phyloP scores from a whole-genome alignment of 2,113 vertebrate genomes.

The Thermophis baileyi region DNA sequence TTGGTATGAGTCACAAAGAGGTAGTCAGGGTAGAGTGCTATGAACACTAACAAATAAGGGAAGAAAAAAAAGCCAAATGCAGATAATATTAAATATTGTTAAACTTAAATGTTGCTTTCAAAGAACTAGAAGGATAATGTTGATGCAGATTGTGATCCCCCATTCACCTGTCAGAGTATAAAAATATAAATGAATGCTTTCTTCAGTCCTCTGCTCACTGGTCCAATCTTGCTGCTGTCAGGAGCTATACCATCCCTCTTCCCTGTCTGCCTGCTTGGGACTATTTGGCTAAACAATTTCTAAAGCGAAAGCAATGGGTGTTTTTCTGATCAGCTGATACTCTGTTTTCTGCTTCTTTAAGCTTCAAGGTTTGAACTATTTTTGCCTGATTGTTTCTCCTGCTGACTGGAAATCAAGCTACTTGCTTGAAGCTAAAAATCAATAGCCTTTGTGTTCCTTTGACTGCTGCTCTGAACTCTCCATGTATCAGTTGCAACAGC shows the following conservation, averaged over 20 bases:
- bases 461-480: too few species aligned
- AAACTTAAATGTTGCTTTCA: neutral
- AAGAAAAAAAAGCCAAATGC: neutral
- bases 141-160: neutral
- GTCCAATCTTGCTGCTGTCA: neutral
- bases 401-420: neutral
- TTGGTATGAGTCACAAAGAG: neutral
- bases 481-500: neutral
- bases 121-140: neutral
- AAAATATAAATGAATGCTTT: neutral
- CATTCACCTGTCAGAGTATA: neutral
- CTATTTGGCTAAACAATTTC: neutral
- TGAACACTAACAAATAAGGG: neutral
- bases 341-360: neutral
- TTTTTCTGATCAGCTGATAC: neutral
- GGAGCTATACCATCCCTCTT: neutral
- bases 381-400: neutral
- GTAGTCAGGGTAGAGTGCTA: neutral
- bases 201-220: neutral
- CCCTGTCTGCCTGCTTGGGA: neutral
- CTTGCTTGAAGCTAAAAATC: neutral
- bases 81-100: neutral
- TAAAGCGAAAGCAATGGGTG: neutral
- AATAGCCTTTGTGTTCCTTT: neutral
- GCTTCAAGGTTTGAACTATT: neutral